Evolutionary conservation across 2,797 vertebrate species (phyloP), one percentile per base, ranked within the genome.

Genomic region (Sphenopsis melanotis): DNA sequence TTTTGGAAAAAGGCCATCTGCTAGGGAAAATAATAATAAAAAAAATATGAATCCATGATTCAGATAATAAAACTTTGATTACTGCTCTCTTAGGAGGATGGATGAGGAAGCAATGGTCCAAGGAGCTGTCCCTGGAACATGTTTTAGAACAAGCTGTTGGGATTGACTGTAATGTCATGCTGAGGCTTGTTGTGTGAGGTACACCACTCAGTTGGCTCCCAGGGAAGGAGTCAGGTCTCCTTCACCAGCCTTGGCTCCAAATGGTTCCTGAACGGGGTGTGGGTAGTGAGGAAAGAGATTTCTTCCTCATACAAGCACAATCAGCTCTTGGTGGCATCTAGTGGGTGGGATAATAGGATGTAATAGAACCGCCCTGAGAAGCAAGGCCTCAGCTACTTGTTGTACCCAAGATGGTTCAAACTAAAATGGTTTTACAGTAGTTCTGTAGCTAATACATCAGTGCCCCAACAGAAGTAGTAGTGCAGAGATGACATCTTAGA

Each of bases 1-100:
- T 90, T 83, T 77, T 94, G 93, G 85, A 91, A 93, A 91, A 91
- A 87, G 14, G 37, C 68, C 71, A 87, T 85, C 71, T 91, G 52
- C 75, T 46, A 44, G 41, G 8, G 29, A 10, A 36, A 66, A 55
- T 44, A 61, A 52, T 37, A 77, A 52, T 32, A 53, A 37, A 66
- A 66, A 47, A 64, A 49, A 41, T 27, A 36, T 7, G 29, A 10
- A 15, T 30, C 16, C 19, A 70, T 57, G 83, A 74, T 89, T 90
- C 68, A 39, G 71, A 84, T 66, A 81, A 41, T 63, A 74, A 89
- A 74, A 75, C 68, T 95, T 87, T 89, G 84, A 93, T 92, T 93
- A 34, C 37, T 77, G 34, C 55, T 92, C 44, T 90, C 60, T 84
- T 74, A 87, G 65, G 59, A 89, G 70, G 64, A 72, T 46, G 63